A percentile compares a stretch with the other conserved stretches of the same genome.
Conservation (phyloP, 1,140 invertebrate genomes). For the Camponotus pennsylvanicus region DNA sequence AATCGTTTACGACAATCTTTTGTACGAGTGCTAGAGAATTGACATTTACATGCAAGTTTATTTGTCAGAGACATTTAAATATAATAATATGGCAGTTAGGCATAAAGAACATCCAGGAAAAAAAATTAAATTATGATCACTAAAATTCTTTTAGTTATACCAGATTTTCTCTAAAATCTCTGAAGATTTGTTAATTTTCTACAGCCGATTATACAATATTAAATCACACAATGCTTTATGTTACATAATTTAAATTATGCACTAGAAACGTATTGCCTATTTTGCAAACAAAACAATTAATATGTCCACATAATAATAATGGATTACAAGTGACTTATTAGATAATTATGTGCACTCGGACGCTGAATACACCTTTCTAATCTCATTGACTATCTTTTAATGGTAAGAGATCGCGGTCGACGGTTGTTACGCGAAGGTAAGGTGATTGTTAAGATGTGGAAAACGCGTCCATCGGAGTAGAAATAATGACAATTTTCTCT, state of each 20-base stretch:
- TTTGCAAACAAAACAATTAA: conserved; percentile 55
- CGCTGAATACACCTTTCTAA: conserved; percentile 54
- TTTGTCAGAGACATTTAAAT: too few species aligned
- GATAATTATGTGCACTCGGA: conserved; percentile 38
- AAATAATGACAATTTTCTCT: conserved; percentile 61
- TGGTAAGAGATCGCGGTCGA: conserved; percentile 58
- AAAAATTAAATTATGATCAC: neutral
- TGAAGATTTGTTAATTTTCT: neutral
- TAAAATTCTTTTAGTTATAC: neutral
- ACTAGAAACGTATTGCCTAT: neutral
- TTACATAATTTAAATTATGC: conserved; percentile 22
- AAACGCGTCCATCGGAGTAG: conserved; percentile 58
- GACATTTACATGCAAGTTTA: neutral
- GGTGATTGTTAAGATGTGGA: conserved; percentile 61
- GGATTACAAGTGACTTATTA: conserved; percentile 42
- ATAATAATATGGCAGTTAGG: too few species aligned
- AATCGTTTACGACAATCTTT: neutral
- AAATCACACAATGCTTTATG: conserved; percentile 15
- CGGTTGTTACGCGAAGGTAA: conserved; percentile 46
- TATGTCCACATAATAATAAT: conserved; percentile 33
- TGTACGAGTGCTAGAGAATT: neutral
- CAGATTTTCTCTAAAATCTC: neutral
- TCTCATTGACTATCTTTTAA: conserved; percentile 66
- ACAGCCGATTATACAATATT: neutral
- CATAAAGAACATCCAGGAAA: too few species aligned